These are phyloP conservation scores for Pteronotus mesoamericanus DNA, from an alignment of 2,797 vertebrate species.

Conservation along the genomic window DNA sequence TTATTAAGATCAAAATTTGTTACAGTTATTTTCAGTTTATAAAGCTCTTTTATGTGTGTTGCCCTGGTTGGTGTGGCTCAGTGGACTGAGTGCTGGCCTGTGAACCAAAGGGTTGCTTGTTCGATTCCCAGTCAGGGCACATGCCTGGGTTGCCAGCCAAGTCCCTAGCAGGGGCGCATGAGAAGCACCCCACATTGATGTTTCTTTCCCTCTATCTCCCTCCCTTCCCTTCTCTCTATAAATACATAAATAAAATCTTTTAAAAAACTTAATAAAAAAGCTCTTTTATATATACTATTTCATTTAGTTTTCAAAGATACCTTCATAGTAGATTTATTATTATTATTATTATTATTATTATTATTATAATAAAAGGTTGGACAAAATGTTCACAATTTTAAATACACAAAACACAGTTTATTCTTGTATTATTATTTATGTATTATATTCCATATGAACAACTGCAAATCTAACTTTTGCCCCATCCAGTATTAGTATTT, in stretches of 20 bases:
- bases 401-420: background rate
- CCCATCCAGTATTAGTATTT: background rate
- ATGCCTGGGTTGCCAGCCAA: too few species aligned
- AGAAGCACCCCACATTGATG: too few species aligned
- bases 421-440: background rate
- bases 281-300: background rate
- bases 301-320: background rate
- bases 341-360: background rate
- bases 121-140: too few species aligned
- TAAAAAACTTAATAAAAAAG: too few species aligned
- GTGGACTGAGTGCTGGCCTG: too few species aligned
- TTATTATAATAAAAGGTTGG: background rate
- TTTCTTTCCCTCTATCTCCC: too few species aligned
- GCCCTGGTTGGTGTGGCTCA: too few species aligned
- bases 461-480: background rate
- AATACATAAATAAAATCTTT: too few species aligned
- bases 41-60: background rate
- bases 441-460: background rate
- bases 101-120: too few species aligned
- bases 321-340: background rate
- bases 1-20: background rate
- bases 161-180: too few species aligned
- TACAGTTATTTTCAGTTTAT: background rate
- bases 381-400: background rate
- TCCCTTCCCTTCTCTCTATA: too few species aligned